phyloP scores from a whole-genome alignment of 2,113 vertebrate genomes.

The Odontesthes bonariensis region DNA sequence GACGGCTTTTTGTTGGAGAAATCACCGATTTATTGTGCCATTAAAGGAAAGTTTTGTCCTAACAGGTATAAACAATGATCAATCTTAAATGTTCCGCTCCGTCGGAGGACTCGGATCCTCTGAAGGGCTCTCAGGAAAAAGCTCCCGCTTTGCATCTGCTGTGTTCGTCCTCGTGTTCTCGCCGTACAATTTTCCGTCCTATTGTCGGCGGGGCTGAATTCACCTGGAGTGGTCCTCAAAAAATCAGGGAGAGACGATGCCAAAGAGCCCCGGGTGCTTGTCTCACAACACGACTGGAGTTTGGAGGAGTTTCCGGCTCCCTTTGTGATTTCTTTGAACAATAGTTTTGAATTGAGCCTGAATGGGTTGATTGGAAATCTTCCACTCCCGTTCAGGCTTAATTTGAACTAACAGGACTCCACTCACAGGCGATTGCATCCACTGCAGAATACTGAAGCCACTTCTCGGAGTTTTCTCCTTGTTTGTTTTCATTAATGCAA shows the following conservation, averaged over 20 bases:
- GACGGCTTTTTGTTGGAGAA: conserved; percentile 74
- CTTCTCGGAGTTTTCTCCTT: conserved; percentile 5
- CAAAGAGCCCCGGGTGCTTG: neutral
- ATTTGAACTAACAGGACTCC: conserved; percentile 13
- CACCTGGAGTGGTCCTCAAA: conserved; percentile 10
- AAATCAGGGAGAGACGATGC: conserved; percentile 6
- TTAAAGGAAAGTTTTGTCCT: conserved; percentile 76
- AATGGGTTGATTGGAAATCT: conserved; percentile 19
- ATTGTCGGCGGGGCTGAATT: conserved; percentile 15
- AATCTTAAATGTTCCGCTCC: neutral
- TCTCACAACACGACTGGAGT: neutral
- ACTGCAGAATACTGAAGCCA: neutral
- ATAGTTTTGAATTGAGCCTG: conserved; percentile 29
- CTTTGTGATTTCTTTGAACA: conserved; percentile 10
- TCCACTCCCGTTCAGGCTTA: neutral
- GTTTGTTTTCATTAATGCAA: conserved; percentile 44
- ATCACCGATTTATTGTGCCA: conserved; percentile 87
- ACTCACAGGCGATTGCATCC: conserved; percentile 1
- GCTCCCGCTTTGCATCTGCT: conserved; percentile 7
- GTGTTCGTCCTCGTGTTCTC: conserved; percentile 21
- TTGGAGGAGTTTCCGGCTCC: neutral
- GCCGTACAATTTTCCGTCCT: conserved; percentile 8
- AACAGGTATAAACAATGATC: conserved; percentile 24
- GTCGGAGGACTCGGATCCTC: neutral
- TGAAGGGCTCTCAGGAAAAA: conserved; percentile 18